These are phyloP conservation scores for Drosophila flavopinicola DNA, from an alignment of 2,888 invertebrate genomes.

Conservation along the genomic window DNA sequence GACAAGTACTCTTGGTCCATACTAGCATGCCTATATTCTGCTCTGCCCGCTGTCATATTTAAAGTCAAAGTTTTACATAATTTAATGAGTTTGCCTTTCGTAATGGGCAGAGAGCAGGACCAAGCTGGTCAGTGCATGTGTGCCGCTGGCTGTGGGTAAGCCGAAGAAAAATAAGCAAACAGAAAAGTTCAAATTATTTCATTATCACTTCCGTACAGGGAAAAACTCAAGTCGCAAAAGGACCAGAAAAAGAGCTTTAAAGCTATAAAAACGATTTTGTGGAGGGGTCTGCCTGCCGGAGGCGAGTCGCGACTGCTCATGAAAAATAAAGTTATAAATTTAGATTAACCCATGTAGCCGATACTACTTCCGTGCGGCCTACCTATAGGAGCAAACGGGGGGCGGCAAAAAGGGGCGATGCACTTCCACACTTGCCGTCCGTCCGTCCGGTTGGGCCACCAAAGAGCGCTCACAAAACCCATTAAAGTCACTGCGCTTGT, in stretches of 20 bases:
- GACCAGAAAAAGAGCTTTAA: slow-evolving; percentile 41
- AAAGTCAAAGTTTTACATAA: slow-evolving; percentile 79
- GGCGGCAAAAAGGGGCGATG: slow-evolving; percentile 8
- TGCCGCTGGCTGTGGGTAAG: slow-evolving; percentile 33
- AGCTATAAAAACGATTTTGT: slow-evolving; percentile 44
- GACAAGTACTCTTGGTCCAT: neutral
- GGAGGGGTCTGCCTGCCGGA: slow-evolving; percentile 1
- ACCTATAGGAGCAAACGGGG: slow-evolving; percentile 10
- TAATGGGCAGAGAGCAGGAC: slow-evolving; percentile 31
- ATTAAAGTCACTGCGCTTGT: slow-evolving; percentile 71
- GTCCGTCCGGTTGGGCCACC: slow-evolving; percentile 18
- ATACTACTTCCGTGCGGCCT: slow-evolving; percentile 35
- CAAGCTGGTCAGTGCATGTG: slow-evolving; percentile 31
- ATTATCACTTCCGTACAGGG: slow-evolving; percentile 76
- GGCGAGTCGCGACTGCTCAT: slow-evolving; percentile 44
- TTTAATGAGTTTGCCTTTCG: slow-evolving; percentile 69
- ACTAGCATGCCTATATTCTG: slow-evolving; percentile 1
- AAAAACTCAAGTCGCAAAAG: slow-evolving; percentile 37
- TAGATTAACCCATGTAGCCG: slow-evolving; percentile 71
- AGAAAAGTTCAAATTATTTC: slow-evolving; percentile 78
- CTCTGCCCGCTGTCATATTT: slow-evolving; percentile 57
- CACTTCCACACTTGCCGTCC: slow-evolving; percentile 1
- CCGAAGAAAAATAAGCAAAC: slow-evolving; percentile 48
- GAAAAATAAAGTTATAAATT: slow-evolving; percentile 78
- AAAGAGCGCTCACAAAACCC: slow-evolving; percentile 55